Evolutionary conservation across 2,888 invertebrate genomes (phyloP), one percentile per base, ranked within the genome.

Genomic region (Drosophila paranaensis): DNA sequence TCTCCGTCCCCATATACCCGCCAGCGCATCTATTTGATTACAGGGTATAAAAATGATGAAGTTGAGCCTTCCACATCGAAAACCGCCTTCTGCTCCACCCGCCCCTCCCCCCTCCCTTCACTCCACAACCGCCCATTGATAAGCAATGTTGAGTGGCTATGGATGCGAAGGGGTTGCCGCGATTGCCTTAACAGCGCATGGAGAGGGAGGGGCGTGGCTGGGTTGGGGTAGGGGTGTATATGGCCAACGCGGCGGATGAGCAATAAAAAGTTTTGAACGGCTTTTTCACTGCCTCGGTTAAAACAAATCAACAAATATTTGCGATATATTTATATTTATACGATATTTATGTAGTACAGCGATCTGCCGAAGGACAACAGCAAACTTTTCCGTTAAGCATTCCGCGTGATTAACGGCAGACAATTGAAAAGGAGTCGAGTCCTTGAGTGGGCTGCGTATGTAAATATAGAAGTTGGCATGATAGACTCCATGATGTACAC

Each of bases 251-350:
- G 60, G 69, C 57, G 65, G 60, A 60, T 54, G 66, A 72, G 74
- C 77, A 82, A 82, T 82, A 88, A 82, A 86, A 88, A 74, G 51
- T 82, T 88, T 74, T 68, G 14, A 65, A 54, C 60, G 58, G 42
- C 65, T 77, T 85, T 71, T 85, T 79, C 69, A 53, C 70, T 61
- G 74, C 56, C 57, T 63, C 42, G 62, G 63, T 73, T 88, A 79
- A 88, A 79, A 77, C 74, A 82, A 85, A 77, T 77, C 75, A 73
- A 71, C 80, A 88, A 86, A 88, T 86, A 80, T 88, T 82, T 79
- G 71, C 68, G 64, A 68, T 61, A 65, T 60, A 81, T 67, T 60
- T 68, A 75, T 65, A 67, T 79, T 73, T 82, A 68, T 20, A 9
- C 16, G 39, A 57, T 61, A 61, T 67, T 64, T 46, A 69, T 74